Evolutionary conservation across 37 sponge, comb jelly and placozoan genomes (phyloP).

Genomic region (Amphimedon queenslandica): DNA sequence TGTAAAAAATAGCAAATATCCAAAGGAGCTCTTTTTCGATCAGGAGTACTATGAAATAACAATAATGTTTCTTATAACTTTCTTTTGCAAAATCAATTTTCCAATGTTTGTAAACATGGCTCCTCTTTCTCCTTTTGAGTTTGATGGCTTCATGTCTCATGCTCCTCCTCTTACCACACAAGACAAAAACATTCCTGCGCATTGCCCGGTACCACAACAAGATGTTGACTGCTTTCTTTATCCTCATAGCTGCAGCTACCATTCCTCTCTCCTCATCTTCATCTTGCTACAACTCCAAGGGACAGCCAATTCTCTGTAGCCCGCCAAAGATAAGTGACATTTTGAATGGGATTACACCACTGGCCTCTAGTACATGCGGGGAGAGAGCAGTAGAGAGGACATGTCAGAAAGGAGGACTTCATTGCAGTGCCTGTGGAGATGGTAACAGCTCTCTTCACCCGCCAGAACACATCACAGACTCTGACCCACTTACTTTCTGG

Average conservation of each 20-base stretch:
- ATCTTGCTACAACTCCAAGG: not conserved
- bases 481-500: conserved; percentile 31
- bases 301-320: conserved; percentile 5
- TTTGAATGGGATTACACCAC: conserved; percentile 15
- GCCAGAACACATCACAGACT: conserved; percentile 30
- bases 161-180: no score
- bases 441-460: conserved; percentile 16
- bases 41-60: no score
- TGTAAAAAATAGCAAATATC: no score
- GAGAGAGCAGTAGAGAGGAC: conserved; percentile 17
- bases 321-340: conserved; percentile 16
- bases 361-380: conserved; percentile 32
- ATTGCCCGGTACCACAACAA: no score
- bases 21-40: no score
- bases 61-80: no score
- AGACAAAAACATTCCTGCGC: no score
- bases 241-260: not conserved
- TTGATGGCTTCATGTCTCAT: no score
- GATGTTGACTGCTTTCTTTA: not conserved
- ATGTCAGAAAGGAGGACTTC: conserved; percentile 6
- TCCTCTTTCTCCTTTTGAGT: no score
- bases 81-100: no score
- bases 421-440: conserved; percentile 47
- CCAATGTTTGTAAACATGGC: no score
- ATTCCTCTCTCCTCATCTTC: no score